These are phyloP conservation scores for Philypnodon macrostomus DNA, from an alignment of 2,797 vertebrate genomes.

Conservation along the genomic window DNA sequence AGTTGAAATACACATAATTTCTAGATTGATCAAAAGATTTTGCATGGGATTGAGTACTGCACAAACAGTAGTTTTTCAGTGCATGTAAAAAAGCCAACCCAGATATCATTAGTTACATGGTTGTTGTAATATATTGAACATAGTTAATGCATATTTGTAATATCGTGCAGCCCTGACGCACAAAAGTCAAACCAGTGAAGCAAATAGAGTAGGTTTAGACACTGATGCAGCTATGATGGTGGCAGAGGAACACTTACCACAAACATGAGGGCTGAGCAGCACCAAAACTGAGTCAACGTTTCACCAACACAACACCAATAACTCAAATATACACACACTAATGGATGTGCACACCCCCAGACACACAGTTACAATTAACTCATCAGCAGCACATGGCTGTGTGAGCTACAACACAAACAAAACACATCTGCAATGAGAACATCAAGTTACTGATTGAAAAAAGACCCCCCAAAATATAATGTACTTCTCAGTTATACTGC, in stretches of 20 bases:
- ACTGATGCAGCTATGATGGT: conserved; percentile 69
- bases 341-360: conserved; percentile 33
- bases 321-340: conserved; percentile 35
- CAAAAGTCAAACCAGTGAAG: conserved; percentile 32
- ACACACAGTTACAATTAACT: conserved; percentile 9
- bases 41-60: no score
- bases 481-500: no score
- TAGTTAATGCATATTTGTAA: no score
- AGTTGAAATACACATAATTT: no score
- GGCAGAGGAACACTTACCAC: conserved; percentile 78
- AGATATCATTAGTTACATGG: no score
- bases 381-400: conserved; percentile 16
- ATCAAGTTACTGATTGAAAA: conserved; percentile 27
- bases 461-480: conserved; percentile 19
- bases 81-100: no score
- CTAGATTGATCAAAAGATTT: no score
- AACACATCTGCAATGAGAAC: conserved; percentile 18
- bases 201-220: conserved; percentile 75
- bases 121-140: no score
- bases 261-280: conserved; percentile 54
- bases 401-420: conserved; percentile 12
- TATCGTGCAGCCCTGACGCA: no score
- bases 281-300: conserved; percentile 59
- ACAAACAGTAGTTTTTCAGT: no score
- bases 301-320: conserved; percentile 51